A percentile compares a stretch with the other conserved stretches of the same genome.
Evolutionary conservation across 2,797 vertebrate species (phyloP).

Genomic region (Chromobotia macracanthus): DNA sequence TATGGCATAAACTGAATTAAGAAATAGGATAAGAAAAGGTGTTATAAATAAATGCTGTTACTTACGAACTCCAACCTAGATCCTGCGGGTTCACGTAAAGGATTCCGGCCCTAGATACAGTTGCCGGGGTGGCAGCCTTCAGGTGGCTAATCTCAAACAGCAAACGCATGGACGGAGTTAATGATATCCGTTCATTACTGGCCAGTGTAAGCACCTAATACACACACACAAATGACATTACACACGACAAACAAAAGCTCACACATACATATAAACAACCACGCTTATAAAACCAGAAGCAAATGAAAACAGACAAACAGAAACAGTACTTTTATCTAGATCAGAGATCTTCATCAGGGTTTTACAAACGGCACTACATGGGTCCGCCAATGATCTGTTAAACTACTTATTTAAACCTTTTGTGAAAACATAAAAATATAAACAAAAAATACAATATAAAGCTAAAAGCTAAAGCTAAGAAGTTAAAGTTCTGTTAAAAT

Average conservation of each 20-base stretch:
- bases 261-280: constrained; percentile 15
- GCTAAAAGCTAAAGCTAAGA: too few species aligned
- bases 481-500: too few species aligned
- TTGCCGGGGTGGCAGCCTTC: constrained; percentile 77
- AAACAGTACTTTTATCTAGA: too few species aligned
- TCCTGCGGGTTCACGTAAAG: constrained; percentile 80
- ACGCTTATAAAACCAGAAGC: neutral
- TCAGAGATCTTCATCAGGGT: too few species aligned
- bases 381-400: too few species aligned
- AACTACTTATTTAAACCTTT: too few species aligned
- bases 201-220: constrained; percentile 78
- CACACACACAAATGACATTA: constrained; percentile 12
- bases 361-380: too few species aligned
- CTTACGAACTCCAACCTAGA: constrained; percentile 82
- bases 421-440: too few species aligned
- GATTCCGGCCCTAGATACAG: constrained; percentile 78
- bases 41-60: constrained; percentile 7
- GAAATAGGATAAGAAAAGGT: neutral
- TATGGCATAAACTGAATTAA: neutral
- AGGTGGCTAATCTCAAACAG: constrained; percentile 83
- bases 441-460: too few species aligned
- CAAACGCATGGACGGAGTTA: constrained; percentile 77
- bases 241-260: neutral
- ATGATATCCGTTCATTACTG: constrained; percentile 79
- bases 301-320: too few species aligned